A percentile compares a stretch with the other conserved stretches of the same genome.
Conservation (phyloP, 2,797 vertebrate species). For the Ptychobarbus kaznakovi region DNA sequence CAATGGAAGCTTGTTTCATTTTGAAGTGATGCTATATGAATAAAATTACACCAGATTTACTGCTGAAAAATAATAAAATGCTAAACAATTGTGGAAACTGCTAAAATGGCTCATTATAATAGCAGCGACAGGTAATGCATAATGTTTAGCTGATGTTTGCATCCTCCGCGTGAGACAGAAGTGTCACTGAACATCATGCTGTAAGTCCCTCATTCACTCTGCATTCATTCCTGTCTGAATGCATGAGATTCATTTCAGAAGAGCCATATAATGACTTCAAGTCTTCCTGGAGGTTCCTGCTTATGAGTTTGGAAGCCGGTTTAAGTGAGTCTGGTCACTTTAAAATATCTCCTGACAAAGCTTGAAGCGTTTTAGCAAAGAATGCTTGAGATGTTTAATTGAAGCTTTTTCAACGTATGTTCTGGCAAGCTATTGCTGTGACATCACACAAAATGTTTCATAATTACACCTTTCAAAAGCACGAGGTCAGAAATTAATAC, state of each 20-base stretch:
- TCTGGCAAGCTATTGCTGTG: not conserved
- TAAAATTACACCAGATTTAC: not conserved
- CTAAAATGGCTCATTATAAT: not conserved
- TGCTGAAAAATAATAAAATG: not conserved
- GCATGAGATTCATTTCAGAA: not conserved
- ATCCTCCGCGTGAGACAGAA: not conserved
- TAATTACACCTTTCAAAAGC: not conserved
- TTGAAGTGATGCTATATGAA: not conserved
- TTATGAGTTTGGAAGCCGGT: not conserved
- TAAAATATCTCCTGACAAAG: not conserved
- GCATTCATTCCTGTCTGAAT: not conserved
- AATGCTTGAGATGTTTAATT: not conserved
- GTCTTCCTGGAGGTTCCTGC: not conserved
- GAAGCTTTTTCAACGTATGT: not conserved
- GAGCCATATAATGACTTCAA: not conserved
- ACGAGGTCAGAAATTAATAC: not conserved
- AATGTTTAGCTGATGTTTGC: not conserved
- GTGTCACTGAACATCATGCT: not conserved
- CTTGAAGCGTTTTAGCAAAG: not conserved
- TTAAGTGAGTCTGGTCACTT: not conserved
- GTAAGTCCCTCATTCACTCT: not conserved
- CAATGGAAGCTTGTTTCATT: not conserved
- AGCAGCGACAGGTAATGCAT: not conserved
- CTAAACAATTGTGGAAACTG: not conserved
- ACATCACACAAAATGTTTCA: not conserved